These are phyloP conservation scores for Ephestia elutella DNA, from an alignment of 1,140 invertebrate genomes.

Conservation along the genomic window DNA sequence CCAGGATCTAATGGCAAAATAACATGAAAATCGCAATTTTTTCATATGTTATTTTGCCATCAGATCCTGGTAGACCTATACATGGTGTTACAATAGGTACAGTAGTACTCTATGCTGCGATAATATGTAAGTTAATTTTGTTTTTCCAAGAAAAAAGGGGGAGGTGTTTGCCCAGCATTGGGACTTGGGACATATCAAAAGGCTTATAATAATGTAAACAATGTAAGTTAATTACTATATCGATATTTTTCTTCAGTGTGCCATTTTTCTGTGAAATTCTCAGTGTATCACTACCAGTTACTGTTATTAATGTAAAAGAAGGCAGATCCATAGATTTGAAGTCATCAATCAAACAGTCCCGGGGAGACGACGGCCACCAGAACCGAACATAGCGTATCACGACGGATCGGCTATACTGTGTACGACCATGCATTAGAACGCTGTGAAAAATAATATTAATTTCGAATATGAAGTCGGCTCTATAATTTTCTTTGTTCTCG, in stretches of 20 bases:
- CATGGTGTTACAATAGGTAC: too few relatives aligned
- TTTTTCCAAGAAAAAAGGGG: too few relatives aligned
- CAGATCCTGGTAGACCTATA: too few relatives aligned
- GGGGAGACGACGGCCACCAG: conserved; percentile 60
- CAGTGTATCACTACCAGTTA: conserved; percentile 7
- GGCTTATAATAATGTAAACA: too few relatives aligned
- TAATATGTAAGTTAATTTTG: too few relatives aligned
- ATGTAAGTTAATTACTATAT: neutral
- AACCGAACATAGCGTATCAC: conserved; percentile 68
- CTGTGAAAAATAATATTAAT: neutral
- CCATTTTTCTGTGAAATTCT: conserved; percentile 14
- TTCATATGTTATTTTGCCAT: too few relatives aligned
- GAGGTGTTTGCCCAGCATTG: too few relatives aligned
- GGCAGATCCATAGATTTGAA: conserved; percentile 71
- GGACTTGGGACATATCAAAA: too few relatives aligned
- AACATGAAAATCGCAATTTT: too few relatives aligned
- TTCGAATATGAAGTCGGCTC: neutral
- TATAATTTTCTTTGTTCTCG: neutral
- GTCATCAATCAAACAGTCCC: conserved; percentile 68
- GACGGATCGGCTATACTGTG: conserved; percentile 53
- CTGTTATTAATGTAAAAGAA: conserved; percentile 12
- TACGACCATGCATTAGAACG: conserved; percentile 36
- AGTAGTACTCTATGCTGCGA: too few relatives aligned
- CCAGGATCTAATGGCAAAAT: too few relatives aligned
- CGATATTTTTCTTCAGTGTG: too few relatives aligned